Evolutionary conservation across 2,113 vertebrate genomes (phyloP).

Genomic region (Ictalurus furcatus): DNA sequence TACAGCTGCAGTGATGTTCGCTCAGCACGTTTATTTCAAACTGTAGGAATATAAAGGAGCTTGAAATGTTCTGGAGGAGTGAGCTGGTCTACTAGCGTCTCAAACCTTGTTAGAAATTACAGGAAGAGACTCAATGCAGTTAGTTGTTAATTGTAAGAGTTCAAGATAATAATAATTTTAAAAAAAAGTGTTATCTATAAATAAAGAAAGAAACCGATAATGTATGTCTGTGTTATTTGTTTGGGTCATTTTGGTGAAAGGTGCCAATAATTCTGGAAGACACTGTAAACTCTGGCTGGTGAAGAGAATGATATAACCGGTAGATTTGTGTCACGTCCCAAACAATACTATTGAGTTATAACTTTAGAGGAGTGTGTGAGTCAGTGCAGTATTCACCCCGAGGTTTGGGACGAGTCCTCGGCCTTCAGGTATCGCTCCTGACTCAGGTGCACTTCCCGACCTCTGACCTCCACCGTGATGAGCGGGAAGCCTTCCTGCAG

Average conservation of each 20-base stretch:
- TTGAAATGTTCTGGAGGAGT: too few species aligned
- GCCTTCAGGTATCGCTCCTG: conserved; percentile 83
- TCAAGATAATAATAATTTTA: too few species aligned
- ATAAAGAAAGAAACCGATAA: not conserved
- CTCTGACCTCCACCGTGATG: conserved; percentile 79
- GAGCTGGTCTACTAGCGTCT: too few species aligned
- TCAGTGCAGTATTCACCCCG: conserved; percentile 70
- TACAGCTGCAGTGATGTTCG: not conserved
- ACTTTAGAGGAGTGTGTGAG: not conserved
- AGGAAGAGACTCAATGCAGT: too few species aligned
- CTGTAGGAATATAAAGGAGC: too few species aligned
- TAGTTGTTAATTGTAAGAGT: too few species aligned
- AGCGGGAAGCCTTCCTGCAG: conserved; percentile 90
- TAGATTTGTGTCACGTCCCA: too few species aligned
- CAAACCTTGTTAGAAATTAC: too few species aligned
- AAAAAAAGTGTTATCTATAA: too few species aligned
- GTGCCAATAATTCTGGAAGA: not conserved
- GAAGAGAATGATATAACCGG: too few species aligned
- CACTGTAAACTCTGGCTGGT: too few species aligned
- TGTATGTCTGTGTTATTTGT: not conserved
- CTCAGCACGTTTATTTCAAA: too few species aligned
- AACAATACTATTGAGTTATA: not conserved
- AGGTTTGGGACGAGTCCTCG: conserved; percentile 55
- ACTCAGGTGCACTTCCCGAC: conserved; percentile 77
- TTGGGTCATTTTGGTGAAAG: not conserved